phyloP scores from a whole-genome alignment of 1,140 invertebrate genomes.

The Drosophila bocki region DNA sequence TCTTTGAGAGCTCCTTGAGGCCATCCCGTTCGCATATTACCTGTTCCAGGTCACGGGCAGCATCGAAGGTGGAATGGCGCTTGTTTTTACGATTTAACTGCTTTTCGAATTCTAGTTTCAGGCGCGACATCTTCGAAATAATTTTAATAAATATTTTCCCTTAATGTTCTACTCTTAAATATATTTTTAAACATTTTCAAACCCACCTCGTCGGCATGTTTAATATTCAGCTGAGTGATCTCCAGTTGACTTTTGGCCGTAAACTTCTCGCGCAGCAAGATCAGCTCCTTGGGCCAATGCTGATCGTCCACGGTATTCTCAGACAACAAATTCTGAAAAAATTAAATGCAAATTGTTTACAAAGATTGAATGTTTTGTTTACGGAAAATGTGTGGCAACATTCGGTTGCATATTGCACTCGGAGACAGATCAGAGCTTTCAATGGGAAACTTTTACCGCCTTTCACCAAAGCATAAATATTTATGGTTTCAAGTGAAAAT shows the following conservation, averaged over 20 bases:
- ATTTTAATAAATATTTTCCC: not conserved
- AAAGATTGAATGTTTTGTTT: constrained; percentile 27
- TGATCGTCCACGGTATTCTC: constrained; percentile 88
- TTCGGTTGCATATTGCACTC: constrained; percentile 43
- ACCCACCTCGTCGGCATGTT: constrained; percentile 86
- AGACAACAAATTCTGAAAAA: constrained; percentile 87
- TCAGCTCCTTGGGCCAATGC: constrained; percentile 89
- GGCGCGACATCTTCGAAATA: constrained; percentile 85
- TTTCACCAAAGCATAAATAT: constrained; percentile 65
- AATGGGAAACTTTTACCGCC: constrained; percentile 24
- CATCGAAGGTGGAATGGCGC: constrained; percentile 87
- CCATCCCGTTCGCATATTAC: constrained; percentile 86
- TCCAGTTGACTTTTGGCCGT: constrained; percentile 87
- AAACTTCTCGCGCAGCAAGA: constrained; percentile 89
- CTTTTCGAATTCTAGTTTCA: constrained; percentile 84
- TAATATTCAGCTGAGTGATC: constrained; percentile 87
- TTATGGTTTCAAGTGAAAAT: constrained; percentile 63
- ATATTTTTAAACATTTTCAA: not conserved
- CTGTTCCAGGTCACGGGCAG: constrained; percentile 86
- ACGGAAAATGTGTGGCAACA: constrained; percentile 52
- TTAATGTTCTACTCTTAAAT: not conserved
- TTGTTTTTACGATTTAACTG: constrained; percentile 85
- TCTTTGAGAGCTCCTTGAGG: constrained; percentile 77
- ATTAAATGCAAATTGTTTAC: constrained; percentile 27
- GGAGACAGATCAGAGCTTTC: constrained; percentile 31